phyloP scores from a whole-genome alignment of 1,140 invertebrate genomes.

The Paracyclopina nana region DNA sequence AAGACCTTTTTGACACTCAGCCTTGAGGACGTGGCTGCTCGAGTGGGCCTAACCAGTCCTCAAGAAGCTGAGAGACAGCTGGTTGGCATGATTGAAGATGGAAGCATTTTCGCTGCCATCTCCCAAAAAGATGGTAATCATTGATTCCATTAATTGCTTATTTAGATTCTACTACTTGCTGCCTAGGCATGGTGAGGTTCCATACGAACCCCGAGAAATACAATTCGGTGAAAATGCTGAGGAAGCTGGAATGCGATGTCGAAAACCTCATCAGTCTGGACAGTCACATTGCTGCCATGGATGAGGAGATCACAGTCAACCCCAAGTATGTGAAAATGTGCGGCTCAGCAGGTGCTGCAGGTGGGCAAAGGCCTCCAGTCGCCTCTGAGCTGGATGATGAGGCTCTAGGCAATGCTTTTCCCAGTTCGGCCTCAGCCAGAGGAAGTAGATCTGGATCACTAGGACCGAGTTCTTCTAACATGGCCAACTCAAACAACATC shows the following conservation, averaged over 20 bases:
- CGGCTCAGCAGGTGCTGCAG: no score
- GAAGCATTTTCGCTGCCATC: conserved; percentile 88
- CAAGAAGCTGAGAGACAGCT: conserved; percentile 81
- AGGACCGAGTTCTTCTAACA: no score
- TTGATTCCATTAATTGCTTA: conserved; percentile 20
- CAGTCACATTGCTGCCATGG: conserved; percentile 50
- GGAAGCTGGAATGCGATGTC: conserved; percentile 53
- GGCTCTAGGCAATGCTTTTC: no score
- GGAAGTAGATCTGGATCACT: no score
- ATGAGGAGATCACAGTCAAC: conserved; percentile 78
- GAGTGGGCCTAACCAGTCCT: conserved; percentile 61
- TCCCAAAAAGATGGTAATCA: conserved; percentile 68
- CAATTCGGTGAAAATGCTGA: conserved; percentile 63
- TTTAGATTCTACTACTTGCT: background rate
- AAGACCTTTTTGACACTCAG: conserved; percentile 92
- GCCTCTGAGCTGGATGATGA: no score
- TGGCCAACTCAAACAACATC: no score
- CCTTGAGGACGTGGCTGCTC: conserved; percentile 71
- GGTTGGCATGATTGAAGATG: conserved; percentile 91
- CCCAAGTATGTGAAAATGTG: conserved; percentile 64
- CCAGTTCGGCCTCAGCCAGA: no score
- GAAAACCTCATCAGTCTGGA: conserved; percentile 19
- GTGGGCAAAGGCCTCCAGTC: no score
- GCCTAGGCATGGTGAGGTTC: conserved; percentile 72
- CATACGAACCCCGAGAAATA: conserved; percentile 89